Conservation (phyloP, 1,140 invertebrate species). For the Tyrophagus putrescentiae region DNA sequence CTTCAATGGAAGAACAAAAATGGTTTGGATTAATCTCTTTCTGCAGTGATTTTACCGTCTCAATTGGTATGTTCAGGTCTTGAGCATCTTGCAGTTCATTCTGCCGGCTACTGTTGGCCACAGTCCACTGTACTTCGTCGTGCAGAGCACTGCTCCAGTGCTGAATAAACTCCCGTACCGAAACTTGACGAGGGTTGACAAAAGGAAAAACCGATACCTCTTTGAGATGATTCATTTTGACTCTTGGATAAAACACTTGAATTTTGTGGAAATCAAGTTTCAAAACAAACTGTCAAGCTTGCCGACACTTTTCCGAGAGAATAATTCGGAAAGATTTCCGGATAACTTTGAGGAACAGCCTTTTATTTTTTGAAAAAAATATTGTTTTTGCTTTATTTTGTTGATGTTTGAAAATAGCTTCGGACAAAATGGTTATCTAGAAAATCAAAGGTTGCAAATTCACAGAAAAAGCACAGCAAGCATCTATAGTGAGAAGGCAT, state of each 20-base stretch:
- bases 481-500: too few species aligned
- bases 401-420: too few species aligned
- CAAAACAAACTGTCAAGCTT: constrained; percentile 1
- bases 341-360: background rate
- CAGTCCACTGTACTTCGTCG: background rate
- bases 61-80: background rate
- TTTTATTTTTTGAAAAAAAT: background rate
- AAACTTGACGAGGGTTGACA: background rate
- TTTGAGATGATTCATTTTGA: background rate
- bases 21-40: background rate
- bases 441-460: too few species aligned
- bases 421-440: too few species aligned
- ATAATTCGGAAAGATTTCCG: background rate
- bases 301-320: background rate
- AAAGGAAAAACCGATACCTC: background rate
- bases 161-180: constrained; percentile 2
- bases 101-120: background rate
- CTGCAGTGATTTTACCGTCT: constrained; percentile 2
- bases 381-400: background rate
- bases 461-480: background rate
- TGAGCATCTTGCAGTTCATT: background rate
- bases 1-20: background rate
- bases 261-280: background rate
- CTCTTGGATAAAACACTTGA: background rate
- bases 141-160: background rate